Evolutionary conservation across 2,797 vertebrate species (phyloP).

Genomic region (Euphonia xanthogaster): DNA sequence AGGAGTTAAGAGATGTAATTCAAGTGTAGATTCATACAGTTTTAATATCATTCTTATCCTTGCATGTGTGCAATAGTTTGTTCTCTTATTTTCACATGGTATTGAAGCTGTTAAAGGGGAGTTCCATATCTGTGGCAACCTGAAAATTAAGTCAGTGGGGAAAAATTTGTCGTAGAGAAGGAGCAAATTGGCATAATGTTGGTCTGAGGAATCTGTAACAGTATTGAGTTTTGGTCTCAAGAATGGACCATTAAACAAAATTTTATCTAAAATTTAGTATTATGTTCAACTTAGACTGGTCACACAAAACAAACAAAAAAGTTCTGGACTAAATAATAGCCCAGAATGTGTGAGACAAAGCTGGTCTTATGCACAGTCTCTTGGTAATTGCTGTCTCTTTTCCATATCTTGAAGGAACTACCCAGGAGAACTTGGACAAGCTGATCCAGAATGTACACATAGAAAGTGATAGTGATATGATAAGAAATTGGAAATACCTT

Average conservation of each 20-base stretch:
- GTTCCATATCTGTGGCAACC: background rate
- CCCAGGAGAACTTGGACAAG: constrained; percentile 93
- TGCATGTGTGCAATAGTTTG: background rate
- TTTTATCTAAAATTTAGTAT: background rate
- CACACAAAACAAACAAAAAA: background rate
- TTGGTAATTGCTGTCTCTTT: background rate
- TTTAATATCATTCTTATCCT: background rate
- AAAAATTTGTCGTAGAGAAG: background rate
- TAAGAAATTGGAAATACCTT: constrained; percentile 93
- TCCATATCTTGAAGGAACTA: constrained; percentile 83
- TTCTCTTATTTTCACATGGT: background rate
- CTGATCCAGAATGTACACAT: constrained; percentile 96
- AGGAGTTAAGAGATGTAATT: background rate
- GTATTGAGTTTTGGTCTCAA: background rate
- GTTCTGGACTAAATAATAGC: background rate
- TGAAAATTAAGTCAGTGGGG: background rate
- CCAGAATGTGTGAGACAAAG: background rate
- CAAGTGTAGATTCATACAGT: background rate
- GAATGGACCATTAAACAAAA: background rate
- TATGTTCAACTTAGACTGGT: background rate
- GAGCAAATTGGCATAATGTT: background rate
- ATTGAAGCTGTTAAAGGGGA: background rate
- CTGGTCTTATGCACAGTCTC: background rate
- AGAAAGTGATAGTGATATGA: constrained; percentile 88
- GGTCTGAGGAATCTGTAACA: background rate